Evolutionary conservation across 2,888 invertebrate genomes (phyloP), one percentile per base, ranked within the genome.

Genomic region (Polydrusus tereticollis): DNA sequence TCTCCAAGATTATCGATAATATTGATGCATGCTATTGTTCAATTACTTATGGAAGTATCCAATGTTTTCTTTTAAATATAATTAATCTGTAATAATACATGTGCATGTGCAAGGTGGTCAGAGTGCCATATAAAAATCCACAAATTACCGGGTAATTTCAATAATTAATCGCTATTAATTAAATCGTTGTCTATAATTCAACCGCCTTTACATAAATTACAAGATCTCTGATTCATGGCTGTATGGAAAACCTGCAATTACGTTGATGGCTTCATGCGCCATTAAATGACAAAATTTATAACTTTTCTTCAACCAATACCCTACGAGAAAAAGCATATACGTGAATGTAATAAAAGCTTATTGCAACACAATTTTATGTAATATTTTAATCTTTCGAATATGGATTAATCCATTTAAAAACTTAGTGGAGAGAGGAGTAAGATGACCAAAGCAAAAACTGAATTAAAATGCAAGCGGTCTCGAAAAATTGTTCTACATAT

Each of bases 161-260:
- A 60, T 68, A 68, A 68, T 60, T 68, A 68, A 60, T 26, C 33
- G 68, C 59, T 59, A 68, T 68, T 68, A 68, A 68, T 68, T 68
- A 68, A 68, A 60, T 60, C 68, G 52, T 50, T 36, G 23, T 47
- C 38, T 68, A 50, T 68, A 60, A 68, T 60, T 60, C 14, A 38
- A 33, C 50, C 36, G 23, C 41, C 45, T 68, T 68, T 52, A 60
- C 68, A 60, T 68, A 68, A 68, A 68, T 68, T 60, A 60, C 41
- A 33, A 18, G 68, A 68, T 60, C 60, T 60, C 50, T 52, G 60
- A 68, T 68, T 60, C 59, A 68, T 60, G 52, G 60, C 52, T 60
- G 50, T 33, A 38, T 23, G 52, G 60, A 50, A 60, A 68, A 68
- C 68, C 68, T 50, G 60, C 41, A 68, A 68, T 68, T 68, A 68